Evolutionary conservation across 2,888 invertebrate species (phyloP).

Genomic region (Chrysolina haemoptera): DNA sequence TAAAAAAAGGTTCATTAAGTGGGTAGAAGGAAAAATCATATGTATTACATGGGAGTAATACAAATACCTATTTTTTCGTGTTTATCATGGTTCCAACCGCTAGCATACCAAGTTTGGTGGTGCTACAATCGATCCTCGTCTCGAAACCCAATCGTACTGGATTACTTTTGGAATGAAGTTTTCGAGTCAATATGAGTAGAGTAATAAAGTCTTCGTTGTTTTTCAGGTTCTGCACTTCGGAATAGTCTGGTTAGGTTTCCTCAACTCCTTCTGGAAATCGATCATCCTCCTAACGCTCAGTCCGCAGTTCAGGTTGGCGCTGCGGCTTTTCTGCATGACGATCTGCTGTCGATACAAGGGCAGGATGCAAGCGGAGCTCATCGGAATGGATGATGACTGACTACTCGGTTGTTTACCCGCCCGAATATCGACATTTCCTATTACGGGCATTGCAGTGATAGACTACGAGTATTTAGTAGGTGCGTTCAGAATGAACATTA

Average conservation of each 20-base stretch:
- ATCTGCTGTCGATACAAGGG: slow-evolving; percentile 90
- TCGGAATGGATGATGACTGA: slow-evolving; percentile 91
- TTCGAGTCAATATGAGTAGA: too few relatives aligned
- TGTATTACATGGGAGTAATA: too few relatives aligned
- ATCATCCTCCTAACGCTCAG: slow-evolving; percentile 91
- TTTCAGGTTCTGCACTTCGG: slow-evolving; percentile 91
- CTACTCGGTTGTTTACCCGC: slow-evolving; percentile 62
- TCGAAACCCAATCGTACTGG: too few relatives aligned
- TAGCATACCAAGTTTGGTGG: too few relatives aligned
- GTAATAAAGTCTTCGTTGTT: slow-evolving; percentile 65
- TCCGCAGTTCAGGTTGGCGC: slow-evolving; percentile 92
- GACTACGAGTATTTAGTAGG: slow-evolving; percentile 66
- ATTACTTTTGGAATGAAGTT: too few relatives aligned
- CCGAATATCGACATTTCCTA: slow-evolving; percentile 57
- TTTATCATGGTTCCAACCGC: too few relatives aligned
- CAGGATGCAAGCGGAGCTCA: slow-evolving; percentile 86
- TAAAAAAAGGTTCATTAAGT: too few relatives aligned
- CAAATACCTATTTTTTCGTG: too few relatives aligned
- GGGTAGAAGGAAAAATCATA: too few relatives aligned
- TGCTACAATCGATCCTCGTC: too few relatives aligned
- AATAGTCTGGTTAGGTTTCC: slow-evolving; percentile 94
- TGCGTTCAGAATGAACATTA: background rate
- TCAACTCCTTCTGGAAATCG: slow-evolving; percentile 97
- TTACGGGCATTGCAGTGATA: slow-evolving; percentile 65
- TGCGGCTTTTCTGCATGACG: slow-evolving; percentile 89